These are phyloP conservation scores for Bembecia ichneumoniformis DNA, from an alignment of 2,888 invertebrate genomes.

Conservation along the genomic window DNA sequence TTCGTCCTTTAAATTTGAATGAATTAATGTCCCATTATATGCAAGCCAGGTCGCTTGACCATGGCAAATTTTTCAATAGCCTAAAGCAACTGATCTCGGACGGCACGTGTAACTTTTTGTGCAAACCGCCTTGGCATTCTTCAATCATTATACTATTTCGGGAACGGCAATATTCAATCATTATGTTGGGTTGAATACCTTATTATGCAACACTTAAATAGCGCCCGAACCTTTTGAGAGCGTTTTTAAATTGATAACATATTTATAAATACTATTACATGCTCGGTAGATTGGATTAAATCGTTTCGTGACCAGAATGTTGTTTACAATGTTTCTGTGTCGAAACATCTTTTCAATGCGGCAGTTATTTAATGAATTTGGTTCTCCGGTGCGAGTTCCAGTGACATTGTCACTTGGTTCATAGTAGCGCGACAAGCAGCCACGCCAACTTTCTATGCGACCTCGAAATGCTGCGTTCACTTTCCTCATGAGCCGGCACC, in stretches of 20 bases:
- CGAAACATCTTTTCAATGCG: constrained; percentile 14
- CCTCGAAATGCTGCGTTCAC: constrained; percentile 71
- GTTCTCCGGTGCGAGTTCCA: background rate
- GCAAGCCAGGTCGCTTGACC: constrained; percentile 44
- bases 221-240: constrained; percentile 25
- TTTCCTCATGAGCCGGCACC: constrained; percentile 64
- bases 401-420: constrained; percentile 7
- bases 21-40: constrained; percentile 59
- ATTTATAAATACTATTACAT: background rate
- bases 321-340: constrained; percentile 16
- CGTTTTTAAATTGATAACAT: constrained; percentile 22
- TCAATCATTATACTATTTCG: constrained; percentile 32
- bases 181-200: constrained; percentile 57
- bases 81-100: constrained; percentile 48
- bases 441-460: constrained; percentile 61
- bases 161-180: no score
- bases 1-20: constrained; percentile 33
- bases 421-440: constrained; percentile 2
- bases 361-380: background rate
- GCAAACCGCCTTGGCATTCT: constrained; percentile 59
- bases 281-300: background rate
- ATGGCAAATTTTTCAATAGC: constrained; percentile 66
- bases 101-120: constrained; percentile 71
- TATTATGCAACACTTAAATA: constrained; percentile 62
- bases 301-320: constrained; percentile 11